Conservation (phyloP, 2,888 invertebrate species). For the Apamea anceps region DNA sequence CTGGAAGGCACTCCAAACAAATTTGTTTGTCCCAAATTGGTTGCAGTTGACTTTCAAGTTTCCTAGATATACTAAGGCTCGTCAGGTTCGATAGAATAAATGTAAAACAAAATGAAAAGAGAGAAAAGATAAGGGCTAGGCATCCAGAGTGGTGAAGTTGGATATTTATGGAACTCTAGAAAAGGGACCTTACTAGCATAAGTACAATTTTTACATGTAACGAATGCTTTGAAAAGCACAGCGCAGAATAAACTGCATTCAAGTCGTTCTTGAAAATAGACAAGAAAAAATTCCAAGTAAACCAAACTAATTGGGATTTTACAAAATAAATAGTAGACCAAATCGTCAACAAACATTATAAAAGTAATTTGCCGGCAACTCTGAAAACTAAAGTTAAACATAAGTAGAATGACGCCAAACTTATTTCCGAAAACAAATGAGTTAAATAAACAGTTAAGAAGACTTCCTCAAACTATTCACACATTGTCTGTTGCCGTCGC, state of each 20-base stretch:
- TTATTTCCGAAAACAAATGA: slow-evolving; percentile 41
- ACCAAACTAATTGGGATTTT: slow-evolving; percentile 28
- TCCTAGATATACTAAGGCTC: background rate
- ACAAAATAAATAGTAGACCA: slow-evolving; percentile 18
- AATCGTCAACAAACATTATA: slow-evolving; percentile 16
- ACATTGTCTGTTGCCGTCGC: slow-evolving; percentile 20
- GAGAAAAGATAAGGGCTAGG: no score
- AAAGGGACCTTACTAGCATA: background rate
- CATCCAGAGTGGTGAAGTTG: background rate
- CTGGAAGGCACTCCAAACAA: background rate
- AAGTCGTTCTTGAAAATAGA: background rate
- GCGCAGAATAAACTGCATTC: background rate
- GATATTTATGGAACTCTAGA: background rate
- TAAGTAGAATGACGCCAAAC: slow-evolving; percentile 42
- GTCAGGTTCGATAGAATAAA: background rate
- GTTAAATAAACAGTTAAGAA: slow-evolving; percentile 34
- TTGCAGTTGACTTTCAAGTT: background rate
- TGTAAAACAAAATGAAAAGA: background rate
- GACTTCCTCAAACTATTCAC: slow-evolving; percentile 28
- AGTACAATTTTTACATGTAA: background rate
- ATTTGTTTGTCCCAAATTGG: background rate
- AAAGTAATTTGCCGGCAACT: slow-evolving; percentile 25
- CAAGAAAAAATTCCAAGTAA: slow-evolving; percentile 22
- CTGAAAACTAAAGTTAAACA: slow-evolving; percentile 44
- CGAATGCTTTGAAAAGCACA: background rate